Evolutionary conservation across 2,888 invertebrate species (phyloP).

Genomic region (Blastobasis lacticolella): DNA sequence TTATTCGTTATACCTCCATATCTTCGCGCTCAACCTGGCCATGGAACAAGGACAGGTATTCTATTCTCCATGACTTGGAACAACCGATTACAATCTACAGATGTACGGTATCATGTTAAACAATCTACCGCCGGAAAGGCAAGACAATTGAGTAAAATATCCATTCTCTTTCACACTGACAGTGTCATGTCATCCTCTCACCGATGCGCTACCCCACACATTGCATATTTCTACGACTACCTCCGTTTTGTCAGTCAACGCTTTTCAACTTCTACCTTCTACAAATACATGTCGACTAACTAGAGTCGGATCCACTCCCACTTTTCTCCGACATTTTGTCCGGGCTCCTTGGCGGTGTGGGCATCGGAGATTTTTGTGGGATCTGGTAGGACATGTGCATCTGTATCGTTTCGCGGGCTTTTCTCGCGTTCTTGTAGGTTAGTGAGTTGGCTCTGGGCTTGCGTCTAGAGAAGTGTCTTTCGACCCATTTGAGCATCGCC

Average conservation of each 20-base stretch:
- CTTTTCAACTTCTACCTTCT: background rate
- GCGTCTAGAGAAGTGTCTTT: conserved; percentile 85
- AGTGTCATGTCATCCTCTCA: too few species aligned
- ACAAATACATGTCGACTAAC: conserved; percentile 26
- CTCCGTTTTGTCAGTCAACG: background rate
- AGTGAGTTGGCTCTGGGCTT: conserved; percentile 83
- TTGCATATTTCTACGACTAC: too few species aligned
- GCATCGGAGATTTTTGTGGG: conserved; percentile 44
- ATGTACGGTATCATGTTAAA: too few species aligned
- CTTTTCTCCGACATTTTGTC: conserved; percentile 44
- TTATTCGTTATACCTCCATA: too few species aligned
- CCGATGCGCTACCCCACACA: too few species aligned
- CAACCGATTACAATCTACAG: too few species aligned
- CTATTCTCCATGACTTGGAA: too few species aligned
- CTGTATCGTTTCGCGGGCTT: conserved; percentile 79
- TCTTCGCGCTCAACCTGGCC: too few species aligned
- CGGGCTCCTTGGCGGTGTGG: conserved; percentile 45
- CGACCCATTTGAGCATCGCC: conserved; percentile 93
- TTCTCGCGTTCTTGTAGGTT: conserved; percentile 75
- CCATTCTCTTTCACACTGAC: too few species aligned
- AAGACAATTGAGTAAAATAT: too few species aligned
- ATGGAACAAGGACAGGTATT: too few species aligned
- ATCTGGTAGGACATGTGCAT: conserved; percentile 83
- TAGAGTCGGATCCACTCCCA: conserved; percentile 62
- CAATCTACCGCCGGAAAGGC: too few species aligned